Conservation (phyloP, 2,797 vertebrate genomes). For the Valencia hispanica region DNA sequence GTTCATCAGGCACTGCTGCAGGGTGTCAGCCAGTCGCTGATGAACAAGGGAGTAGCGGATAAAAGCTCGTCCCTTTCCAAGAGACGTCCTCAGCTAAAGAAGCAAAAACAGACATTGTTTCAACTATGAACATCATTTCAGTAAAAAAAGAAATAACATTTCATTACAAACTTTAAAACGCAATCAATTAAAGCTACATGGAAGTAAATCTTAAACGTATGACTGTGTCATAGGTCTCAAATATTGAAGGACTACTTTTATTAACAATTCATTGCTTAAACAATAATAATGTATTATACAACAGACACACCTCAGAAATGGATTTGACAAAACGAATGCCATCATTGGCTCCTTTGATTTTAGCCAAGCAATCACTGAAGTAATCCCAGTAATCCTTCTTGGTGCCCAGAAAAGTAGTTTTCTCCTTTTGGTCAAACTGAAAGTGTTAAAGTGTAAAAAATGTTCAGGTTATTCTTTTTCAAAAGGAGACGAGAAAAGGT, state of each 20-base stretch:
- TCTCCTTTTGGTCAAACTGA: conserved; percentile 95
- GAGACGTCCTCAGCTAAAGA: conserved; percentile 89
- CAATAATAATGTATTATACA: conserved; percentile 3
- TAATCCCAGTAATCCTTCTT: conserved; percentile 97
- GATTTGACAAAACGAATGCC: conserved; percentile 95
- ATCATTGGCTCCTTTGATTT: conserved; percentile 92
- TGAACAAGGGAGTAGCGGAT: conserved; percentile 95
- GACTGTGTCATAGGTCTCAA: neutral
- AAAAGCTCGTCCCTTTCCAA: conserved; percentile 94
- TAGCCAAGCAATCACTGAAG: conserved; percentile 90
- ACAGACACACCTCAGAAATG: conserved; percentile 86
- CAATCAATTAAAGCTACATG: neutral
- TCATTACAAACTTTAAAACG: neutral
- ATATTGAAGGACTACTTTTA: neutral
- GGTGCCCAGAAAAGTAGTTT: conserved; percentile 88
- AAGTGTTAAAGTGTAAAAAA: conserved; percentile 15
- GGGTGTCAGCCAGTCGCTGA: conserved; percentile 93
- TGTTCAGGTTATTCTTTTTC: neutral
- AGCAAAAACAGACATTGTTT: conserved; percentile 32
- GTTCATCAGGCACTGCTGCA: conserved; percentile 97
- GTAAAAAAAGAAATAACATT: neutral
- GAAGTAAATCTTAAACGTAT: neutral
- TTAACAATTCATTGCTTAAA: neutral
- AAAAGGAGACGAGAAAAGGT: neutral
- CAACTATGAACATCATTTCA: neutral